These are phyloP conservation scores for Danaus plexippus DNA, from an alignment of 1,140 invertebrate species.

Conservation along the genomic window DNA sequence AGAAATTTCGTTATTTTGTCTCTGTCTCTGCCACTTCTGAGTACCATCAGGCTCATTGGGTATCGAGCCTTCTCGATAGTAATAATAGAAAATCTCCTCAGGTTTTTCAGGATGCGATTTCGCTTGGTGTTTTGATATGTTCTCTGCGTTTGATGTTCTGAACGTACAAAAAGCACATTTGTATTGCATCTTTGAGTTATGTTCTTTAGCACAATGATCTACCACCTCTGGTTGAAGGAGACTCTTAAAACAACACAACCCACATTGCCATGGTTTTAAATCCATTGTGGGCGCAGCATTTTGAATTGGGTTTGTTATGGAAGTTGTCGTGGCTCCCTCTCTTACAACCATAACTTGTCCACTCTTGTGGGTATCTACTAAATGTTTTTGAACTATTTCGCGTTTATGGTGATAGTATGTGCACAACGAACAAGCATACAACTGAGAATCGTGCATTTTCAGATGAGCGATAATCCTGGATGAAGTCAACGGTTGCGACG, in stretches of 20 bases:
- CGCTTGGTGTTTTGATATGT: conserved; percentile 72
- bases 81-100: conserved; percentile 52
- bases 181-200: conserved; percentile 77
- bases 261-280: conserved; percentile 79
- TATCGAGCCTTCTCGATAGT: conserved; percentile 49
- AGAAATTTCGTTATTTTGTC: conserved; percentile 20
- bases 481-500: conserved; percentile 47
- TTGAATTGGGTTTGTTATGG: conserved; percentile 28
- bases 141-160: conserved; percentile 71
- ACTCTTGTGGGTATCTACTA: conserved; percentile 75
- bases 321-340: conserved; percentile 42
- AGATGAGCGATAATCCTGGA: conserved; percentile 79
- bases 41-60: conserved; percentile 39
- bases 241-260: conserved; percentile 76
- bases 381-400: conserved; percentile 77
- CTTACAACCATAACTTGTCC: conserved; percentile 73
- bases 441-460: conserved; percentile 79
- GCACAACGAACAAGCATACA: conserved; percentile 81
- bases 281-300: conserved; percentile 58
- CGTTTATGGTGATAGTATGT: conserved; percentile 76
- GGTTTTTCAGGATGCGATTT: conserved; percentile 38
- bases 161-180: conserved; percentile 78
- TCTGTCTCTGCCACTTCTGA: conserved; percentile 47
- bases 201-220: conserved; percentile 71
- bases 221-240: conserved; percentile 74